These are phyloP conservation scores for Pionites leucogaster DNA, from an alignment of 2,113 vertebrate genomes.

Conservation along the genomic window DNA sequence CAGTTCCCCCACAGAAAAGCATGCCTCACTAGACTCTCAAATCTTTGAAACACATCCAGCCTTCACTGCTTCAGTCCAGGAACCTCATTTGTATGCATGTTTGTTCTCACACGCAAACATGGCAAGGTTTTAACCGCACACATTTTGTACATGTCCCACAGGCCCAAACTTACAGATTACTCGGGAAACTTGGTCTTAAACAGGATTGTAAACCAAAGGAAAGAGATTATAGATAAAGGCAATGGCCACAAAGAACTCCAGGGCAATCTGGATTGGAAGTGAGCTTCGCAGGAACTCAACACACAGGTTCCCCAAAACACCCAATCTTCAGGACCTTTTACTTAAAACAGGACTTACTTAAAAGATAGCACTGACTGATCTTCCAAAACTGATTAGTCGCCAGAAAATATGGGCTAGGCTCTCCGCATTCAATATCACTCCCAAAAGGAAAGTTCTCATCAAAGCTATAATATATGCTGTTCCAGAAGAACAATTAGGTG, in stretches of 20 bases:
- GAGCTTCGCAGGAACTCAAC: background rate
- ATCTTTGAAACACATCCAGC: background rate
- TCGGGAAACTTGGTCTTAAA: background rate
- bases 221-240: background rate
- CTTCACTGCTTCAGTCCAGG: background rate
- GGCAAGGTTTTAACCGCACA: background rate
- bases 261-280: background rate
- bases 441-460: background rate
- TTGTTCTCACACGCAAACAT: slow-evolving; percentile 23
- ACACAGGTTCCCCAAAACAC: background rate
- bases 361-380: background rate
- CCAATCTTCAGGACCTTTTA: background rate
- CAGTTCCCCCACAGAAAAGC: slow-evolving; percentile 29
- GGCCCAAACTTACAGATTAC: background rate
- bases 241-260: background rate
- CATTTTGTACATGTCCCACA: background rate
- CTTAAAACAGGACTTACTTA: background rate
- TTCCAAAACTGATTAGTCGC: background rate
- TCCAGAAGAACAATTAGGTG: slow-evolving; percentile 32
- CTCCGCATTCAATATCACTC: background rate
- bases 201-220: background rate
- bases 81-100: slow-evolving; percentile 1
- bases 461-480: background rate
- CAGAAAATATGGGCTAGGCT: background rate
- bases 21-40: background rate